Evolutionary conservation across 2,797 vertebrate species (phyloP).

Genomic region (Hephaestus fuliginosus): DNA sequence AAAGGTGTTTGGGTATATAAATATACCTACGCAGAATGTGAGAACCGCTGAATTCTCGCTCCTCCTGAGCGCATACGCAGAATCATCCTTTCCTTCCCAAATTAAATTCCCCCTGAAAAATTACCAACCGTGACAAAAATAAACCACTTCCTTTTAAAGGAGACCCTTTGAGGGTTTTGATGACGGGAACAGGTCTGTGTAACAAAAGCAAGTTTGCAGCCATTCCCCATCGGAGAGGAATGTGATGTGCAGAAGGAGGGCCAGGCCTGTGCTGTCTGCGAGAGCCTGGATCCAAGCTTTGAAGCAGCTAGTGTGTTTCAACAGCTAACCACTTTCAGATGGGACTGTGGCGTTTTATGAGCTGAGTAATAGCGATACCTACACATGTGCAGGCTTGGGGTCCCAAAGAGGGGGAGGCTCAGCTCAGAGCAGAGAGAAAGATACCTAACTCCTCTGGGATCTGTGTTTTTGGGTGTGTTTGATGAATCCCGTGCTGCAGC

Average conservation of each 20-base stretch:
- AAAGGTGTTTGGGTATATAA: slow-evolving; percentile 67
- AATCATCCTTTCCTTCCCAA: slow-evolving; percentile 37
- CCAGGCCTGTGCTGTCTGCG: slow-evolving; percentile 79
- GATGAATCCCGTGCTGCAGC: slow-evolving; percentile 54
- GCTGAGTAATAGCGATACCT: slow-evolving; percentile 86
- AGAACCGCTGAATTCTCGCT: slow-evolving; percentile 31
- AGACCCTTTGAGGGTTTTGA: slow-evolving; percentile 66
- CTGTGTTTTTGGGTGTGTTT: slow-evolving; percentile 60
- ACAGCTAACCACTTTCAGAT: slow-evolving; percentile 90
- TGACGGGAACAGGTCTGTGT: slow-evolving; percentile 77
- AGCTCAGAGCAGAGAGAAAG: slow-evolving; percentile 63
- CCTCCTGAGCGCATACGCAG: slow-evolving; percentile 3
- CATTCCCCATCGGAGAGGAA: slow-evolving; percentile 76
- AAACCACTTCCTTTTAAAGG: slow-evolving; percentile 63
- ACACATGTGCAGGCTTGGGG: slow-evolving; percentile 85
- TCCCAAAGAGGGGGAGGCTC: slow-evolving; percentile 79
- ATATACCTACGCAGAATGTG: slow-evolving; percentile 32
- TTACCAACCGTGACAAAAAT: slow-evolving; percentile 62
- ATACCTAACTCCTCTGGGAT: slow-evolving; percentile 68
- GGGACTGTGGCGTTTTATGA: slow-evolving; percentile 86
- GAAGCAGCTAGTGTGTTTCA: slow-evolving; percentile 86
- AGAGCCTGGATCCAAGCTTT: slow-evolving; percentile 80
- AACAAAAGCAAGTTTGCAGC: slow-evolving; percentile 82
- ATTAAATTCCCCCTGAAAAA: slow-evolving; percentile 47
- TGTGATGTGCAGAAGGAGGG: slow-evolving; percentile 76